These are phyloP conservation scores for Pseudomyrmex concolor DNA, from an alignment of 1,140 invertebrate species.

Conservation along the genomic window DNA sequence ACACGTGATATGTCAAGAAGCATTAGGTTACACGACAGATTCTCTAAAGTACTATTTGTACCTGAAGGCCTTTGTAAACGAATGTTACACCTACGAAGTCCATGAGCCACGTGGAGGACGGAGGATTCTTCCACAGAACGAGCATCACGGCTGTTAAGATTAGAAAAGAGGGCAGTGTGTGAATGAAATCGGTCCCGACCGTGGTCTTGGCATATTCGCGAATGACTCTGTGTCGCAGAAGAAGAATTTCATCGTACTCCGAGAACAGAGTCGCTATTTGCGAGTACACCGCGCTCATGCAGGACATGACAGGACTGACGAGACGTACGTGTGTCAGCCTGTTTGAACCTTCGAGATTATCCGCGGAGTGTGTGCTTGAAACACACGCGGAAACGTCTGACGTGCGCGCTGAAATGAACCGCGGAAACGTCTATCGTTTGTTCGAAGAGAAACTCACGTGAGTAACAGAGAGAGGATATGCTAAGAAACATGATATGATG, in stretches of 20 bases:
- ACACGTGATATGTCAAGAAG: not conserved
- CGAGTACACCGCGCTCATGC: conserved; percentile 73
- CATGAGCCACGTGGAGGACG: conserved; percentile 56
- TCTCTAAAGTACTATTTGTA: conserved; percentile 46
- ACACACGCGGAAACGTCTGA: conserved; percentile 9
- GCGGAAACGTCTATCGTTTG: conserved; percentile 27
- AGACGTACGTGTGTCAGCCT: conserved; percentile 33
- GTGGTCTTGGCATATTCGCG: conserved; percentile 80
- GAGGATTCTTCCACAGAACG: conserved; percentile 75
- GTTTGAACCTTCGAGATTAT: conserved; percentile 23
- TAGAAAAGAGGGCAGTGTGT: conserved; percentile 79
- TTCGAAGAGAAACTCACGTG: not conserved
- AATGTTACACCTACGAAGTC: conserved; percentile 31
- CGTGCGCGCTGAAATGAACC: conserved; percentile 62
- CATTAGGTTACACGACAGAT: not conserved
- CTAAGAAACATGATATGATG: not conserved
- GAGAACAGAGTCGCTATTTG: conserved; percentile 76
- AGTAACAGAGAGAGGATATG: not conserved
- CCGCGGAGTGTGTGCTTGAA: conserved; percentile 24
- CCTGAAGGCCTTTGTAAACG: conserved; percentile 74
- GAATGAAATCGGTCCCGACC: conserved; percentile 80
- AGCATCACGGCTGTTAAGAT: conserved; percentile 72
- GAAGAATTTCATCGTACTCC: conserved; percentile 77
- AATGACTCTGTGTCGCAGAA: conserved; percentile 78
- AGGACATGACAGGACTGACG: conserved; percentile 78